Percentiles rank a stretch among this genome's conserved stretches.
Conservation (phyloP, 2,797 vertebrate species). For the Orientallactaga sibirica region DNA sequence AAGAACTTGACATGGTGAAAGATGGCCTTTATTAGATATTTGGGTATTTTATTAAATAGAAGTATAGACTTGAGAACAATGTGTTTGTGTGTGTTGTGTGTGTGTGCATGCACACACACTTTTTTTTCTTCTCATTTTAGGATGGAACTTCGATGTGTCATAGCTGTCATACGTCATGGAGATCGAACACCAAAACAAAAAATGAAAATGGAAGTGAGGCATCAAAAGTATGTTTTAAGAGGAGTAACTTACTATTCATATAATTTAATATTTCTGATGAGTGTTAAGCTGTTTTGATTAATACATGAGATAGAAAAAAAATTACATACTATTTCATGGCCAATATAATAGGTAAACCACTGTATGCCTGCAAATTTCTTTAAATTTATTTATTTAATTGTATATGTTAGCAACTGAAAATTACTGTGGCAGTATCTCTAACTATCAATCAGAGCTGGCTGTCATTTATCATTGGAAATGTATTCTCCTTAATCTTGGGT, state of each 20-base stretch:
- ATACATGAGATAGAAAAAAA: neutral
- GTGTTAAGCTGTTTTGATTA: constrained; percentile 5
- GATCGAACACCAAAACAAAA: constrained; percentile 95
- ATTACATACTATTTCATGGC: neutral
- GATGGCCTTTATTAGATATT: constrained; percentile 15
- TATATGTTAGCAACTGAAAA: neutral
- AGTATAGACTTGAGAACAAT: constrained; percentile 8
- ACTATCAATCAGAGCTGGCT: neutral
- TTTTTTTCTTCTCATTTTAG: constrained; percentile 83
- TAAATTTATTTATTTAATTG: constrained; percentile 27
- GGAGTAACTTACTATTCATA: neutral
- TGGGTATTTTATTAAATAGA: constrained; percentile 9
- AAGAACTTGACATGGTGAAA: constrained; percentile 33
- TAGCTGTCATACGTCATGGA: constrained; percentile 94
- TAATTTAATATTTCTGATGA: constrained; percentile 30
- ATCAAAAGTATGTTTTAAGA: constrained; percentile 90
- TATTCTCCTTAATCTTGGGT: constrained; percentile 43
- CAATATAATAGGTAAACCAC: constrained; percentile 43
- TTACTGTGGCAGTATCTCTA: constrained; percentile 2
- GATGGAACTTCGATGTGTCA: constrained; percentile 95
- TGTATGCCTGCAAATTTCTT: neutral
- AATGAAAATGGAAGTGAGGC: constrained; percentile 97
- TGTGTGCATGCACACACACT: too few species aligned
- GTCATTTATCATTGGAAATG: constrained; percentile 11
- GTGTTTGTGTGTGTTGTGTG: accelerated